Base-by-base conservation (phyloP, 2,113 vertebrate species). In the Alethe diademata region DNA sequence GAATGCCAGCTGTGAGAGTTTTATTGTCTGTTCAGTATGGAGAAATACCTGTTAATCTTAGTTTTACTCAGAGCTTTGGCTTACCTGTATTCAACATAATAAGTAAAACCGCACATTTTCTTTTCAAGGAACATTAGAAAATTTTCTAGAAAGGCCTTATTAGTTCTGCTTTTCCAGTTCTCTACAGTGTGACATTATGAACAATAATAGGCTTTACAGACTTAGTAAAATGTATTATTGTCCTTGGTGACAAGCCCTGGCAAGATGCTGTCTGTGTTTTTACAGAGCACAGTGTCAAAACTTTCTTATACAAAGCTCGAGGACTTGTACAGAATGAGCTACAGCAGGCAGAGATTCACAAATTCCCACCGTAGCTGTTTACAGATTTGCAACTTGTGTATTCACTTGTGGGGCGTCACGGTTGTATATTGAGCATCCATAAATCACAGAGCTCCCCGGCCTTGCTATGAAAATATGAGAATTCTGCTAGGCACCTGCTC, bases 101-200 rank as follows among this genome's bases (percentile, higher is more conserved):
- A 56, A 75, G 14, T 33, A 53, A 92, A 95, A 36, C 11, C 8
- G 53, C 3, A 19, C 38, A 45, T 81, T 95, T 91, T 16, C 16
- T 95, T 97, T 94, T 89, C 33, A 47, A 80, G 31, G 36, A 86
- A 56, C 51, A 78, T 84, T 76, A 92, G 79, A 82, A 72, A 86
- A 88, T 91, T 24, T 47, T 36, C 64, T 67, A 62, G 53, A 86
- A 95, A 97, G 69, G 40, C 64, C 79, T 90, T 80, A 86, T 97
- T 97, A 83, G 82, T 96, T 97, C 92, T 96, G 71, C 79, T 95
- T 97, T 96, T 95, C 76, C 92, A 75, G 11, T 84, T 97, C 79
- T 94, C 79, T 87, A 78, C 35, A 69, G 36, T 84, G 42, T 92
- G 89, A 74, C 50, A 80, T 91, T 96, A 79, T 66, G 76, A 95